Base-by-base conservation (phyloP, 2,888 invertebrate genomes). In the Halictus ligatus region DNA sequence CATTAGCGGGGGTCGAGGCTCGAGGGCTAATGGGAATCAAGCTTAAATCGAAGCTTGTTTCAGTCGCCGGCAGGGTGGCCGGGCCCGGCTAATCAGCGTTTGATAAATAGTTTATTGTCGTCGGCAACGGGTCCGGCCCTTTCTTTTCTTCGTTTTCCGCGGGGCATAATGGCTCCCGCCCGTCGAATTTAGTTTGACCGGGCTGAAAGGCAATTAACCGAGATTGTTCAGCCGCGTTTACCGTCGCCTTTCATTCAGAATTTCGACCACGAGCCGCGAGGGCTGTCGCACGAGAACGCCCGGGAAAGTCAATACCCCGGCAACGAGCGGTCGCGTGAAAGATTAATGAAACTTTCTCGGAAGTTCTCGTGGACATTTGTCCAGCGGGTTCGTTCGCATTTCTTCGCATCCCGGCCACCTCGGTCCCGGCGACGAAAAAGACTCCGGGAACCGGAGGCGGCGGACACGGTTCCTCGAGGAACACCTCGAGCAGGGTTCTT, bases 281-380 rank as follows among this genome's bases (percentile, higher is more conserved):
- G 77, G 77, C 77, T 72, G 76, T 72, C 74, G 78, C 78, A 74
- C 80, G 77, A 78, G 80, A 85, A 88, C 60, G 85, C 85, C 75
- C 46, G 60, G 35, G 80, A 84, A 87, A 83, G 88, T 88, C 87
- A 87, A 84, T 87, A 72, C 74, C 73, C 50, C 43, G 0, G 72
- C 73, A 81, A 76, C 82, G 82, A 76, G 80, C 58, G 84, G 84
- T 54, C 80, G 72, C 85, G 78, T 86, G 81, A 83, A 88, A 84
- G 84, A 88, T 88, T 88, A 86, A 88, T 82, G 88, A 86, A 86
- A 84, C 75, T 81, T 29, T 35, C 84, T 60, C 80, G 78, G 78
- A 86, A 87, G 46, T 87, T 87, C 64, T 40, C 77, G 74, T 76
- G 86, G 77, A 88, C 86, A 78, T 86, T 88, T 86, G 86, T 88